Evolutionary conservation across 1,140 invertebrate species (phyloP).

Genomic region (Trichogramma pretiosum): DNA sequence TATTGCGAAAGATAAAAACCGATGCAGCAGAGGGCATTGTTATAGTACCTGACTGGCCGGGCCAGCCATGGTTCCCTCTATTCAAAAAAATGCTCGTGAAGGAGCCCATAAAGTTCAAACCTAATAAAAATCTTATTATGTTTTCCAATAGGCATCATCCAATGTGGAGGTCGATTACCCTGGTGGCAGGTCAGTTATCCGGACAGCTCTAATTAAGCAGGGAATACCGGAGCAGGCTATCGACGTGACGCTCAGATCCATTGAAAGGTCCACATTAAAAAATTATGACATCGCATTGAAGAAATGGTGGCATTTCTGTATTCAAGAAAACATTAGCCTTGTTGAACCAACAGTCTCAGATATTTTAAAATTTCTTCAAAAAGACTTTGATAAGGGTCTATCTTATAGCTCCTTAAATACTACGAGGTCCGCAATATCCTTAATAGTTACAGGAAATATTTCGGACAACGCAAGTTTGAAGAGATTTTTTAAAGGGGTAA

Average conservation of each 20-base stretch:
- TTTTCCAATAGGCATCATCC: constrained; percentile 6
- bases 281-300: background rate
- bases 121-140: too few species aligned
- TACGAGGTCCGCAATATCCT: background rate
- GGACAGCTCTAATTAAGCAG: background rate
- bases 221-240: background rate
- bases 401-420: background rate
- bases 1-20: constrained; percentile 14
- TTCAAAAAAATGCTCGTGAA: background rate
- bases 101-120: constrained; percentile 1
- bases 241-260: background rate
- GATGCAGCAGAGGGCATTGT: constrained; percentile 12
- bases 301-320: background rate
- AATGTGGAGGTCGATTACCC: background rate
- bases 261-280: background rate
- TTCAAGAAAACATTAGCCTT: background rate
- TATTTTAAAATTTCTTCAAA: background rate
- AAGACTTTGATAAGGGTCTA: background rate
- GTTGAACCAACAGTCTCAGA: background rate
- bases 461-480: background rate
- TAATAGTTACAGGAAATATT: background rate
- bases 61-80: constrained; percentile 8
- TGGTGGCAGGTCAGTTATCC: background rate
- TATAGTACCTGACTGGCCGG: constrained; percentile 9
- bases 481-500: background rate